A percentile compares a stretch with the other conserved stretches of the same genome.
Evolutionary conservation across 2,113 vertebrate species (phyloP).

Genomic region (Pelecanoides urinatrix): DNA sequence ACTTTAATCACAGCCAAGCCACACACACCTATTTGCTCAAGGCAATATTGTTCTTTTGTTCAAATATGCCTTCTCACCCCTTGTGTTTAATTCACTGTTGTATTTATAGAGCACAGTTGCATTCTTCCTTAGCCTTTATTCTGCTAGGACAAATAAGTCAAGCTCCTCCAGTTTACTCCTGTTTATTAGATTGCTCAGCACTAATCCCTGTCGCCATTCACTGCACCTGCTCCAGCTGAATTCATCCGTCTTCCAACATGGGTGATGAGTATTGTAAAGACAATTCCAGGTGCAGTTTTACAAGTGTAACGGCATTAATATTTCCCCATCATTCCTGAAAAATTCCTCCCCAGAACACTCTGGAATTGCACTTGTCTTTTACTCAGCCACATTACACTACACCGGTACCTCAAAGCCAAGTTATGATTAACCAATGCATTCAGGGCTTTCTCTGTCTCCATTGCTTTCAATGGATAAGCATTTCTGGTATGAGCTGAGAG

Average conservation of each 20-base stretch:
- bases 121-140: conserved; percentile 1
- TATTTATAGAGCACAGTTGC: background rate
- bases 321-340: background rate
- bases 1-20: background rate
- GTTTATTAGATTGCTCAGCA: background rate
- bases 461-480: background rate
- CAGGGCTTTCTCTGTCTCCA: background rate
- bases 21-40: background rate
- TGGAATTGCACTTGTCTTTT: background rate
- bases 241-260: background rate
- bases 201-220: background rate
- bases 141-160: background rate
- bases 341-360: background rate
- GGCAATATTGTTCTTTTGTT: conserved; percentile 5
- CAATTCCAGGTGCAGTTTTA: background rate
- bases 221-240: conserved; percentile 35
- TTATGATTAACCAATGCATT: background rate
- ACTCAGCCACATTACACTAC: background rate
- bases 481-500: background rate
- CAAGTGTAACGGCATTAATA: background rate
- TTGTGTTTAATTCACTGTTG: background rate
- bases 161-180: background rate
- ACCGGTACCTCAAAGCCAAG: background rate
- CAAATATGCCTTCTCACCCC: background rate
- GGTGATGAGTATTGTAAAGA: background rate